A percentile compares a stretch with the other conserved stretches of the same genome.
Evolutionary conservation across 2,888 invertebrate genomes (phyloP).

Genomic region (Emmelina monodactyla): DNA sequence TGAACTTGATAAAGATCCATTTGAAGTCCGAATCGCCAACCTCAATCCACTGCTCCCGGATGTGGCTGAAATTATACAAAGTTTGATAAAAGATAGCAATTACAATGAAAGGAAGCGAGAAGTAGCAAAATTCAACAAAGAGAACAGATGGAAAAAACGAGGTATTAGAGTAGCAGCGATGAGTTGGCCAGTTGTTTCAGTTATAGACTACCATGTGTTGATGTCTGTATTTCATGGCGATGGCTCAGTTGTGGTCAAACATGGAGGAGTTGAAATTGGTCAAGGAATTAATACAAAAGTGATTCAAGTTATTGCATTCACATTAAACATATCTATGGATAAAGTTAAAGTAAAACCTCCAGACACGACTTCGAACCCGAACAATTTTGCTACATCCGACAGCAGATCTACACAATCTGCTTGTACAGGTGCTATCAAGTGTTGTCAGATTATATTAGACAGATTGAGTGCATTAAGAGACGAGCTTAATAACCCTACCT

Average conservation of each 20-base stretch:
- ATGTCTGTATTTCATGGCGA: conserved; percentile 75
- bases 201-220: conserved; percentile 63
- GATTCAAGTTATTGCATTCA: conserved; percentile 71
- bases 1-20: conserved; percentile 14
- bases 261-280: conserved; percentile 80
- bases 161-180: conserved; percentile 74
- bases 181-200: conserved; percentile 67
- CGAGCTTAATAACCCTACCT: conserved; percentile 46
- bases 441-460: conserved; percentile 58
- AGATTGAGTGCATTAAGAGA: conserved; percentile 50
- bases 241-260: conserved; percentile 74
- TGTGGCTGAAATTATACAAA: conserved; percentile 20
- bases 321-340: conserved; percentile 70
- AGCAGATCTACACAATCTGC: conserved; percentile 48
- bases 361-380: conserved; percentile 69
- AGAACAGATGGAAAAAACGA: conserved; percentile 80
- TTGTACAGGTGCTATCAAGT: conserved; percentile 35
- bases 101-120: conserved; percentile 62
- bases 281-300: conserved; percentile 81
- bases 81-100: conserved; percentile 38
- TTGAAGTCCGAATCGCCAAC: conserved; percentile 13
- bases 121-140: conserved; percentile 68
- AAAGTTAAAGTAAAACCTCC: conserved; percentile 72
- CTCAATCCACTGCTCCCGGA: conserved; percentile 9
- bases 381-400: conserved; percentile 71